Percentiles rank a stretch among this genome's conserved stretches.
Evolutionary conservation across 2,888 invertebrate species (phyloP).

Genomic region (Galerucella pusilla): DNA sequence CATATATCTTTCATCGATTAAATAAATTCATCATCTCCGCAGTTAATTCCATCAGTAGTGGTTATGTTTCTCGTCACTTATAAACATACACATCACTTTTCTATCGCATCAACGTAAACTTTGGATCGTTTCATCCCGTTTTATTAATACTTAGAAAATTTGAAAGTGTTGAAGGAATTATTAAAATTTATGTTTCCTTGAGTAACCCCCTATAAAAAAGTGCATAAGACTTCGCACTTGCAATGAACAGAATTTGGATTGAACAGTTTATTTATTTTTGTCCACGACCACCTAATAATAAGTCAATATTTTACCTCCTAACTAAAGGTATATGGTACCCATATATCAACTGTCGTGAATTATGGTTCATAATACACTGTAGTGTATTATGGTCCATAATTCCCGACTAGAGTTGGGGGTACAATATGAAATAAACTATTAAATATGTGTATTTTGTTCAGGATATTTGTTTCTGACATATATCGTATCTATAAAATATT

Average conservation of each 20-base stretch:
- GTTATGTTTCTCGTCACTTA: slow-evolving; percentile 29
- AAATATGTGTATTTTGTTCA: too few species aligned
- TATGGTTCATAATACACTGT: too few species aligned
- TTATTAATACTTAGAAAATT: slow-evolving; percentile 45
- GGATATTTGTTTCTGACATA: too few species aligned
- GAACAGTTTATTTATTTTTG: background rate
- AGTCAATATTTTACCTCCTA: too few species aligned
- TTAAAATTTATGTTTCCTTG: slow-evolving; percentile 43
- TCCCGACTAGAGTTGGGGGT: too few species aligned
- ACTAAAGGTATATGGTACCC: too few species aligned
- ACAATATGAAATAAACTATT: too few species aligned
- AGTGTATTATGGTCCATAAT: too few species aligned
- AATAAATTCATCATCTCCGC: slow-evolving; percentile 35
- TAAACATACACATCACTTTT: slow-evolving; percentile 20
- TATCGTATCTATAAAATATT: too few species aligned
- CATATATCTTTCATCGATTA: slow-evolving; percentile 40
- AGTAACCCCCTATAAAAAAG: slow-evolving; percentile 15
- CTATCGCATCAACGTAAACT: slow-evolving; percentile 42
- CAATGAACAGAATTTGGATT: background rate
- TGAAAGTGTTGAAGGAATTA: slow-evolving; percentile 43
- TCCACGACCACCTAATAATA: too few species aligned
- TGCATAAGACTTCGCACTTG: slow-evolving; percentile 1
- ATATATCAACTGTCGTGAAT: too few species aligned
- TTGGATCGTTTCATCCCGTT: slow-evolving; percentile 42
- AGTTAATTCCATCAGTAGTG: slow-evolving; percentile 42